These are phyloP conservation scores for Radopholus similis DNA, from an alignment of 1,140 invertebrate species.

Conservation along the genomic window DNA sequence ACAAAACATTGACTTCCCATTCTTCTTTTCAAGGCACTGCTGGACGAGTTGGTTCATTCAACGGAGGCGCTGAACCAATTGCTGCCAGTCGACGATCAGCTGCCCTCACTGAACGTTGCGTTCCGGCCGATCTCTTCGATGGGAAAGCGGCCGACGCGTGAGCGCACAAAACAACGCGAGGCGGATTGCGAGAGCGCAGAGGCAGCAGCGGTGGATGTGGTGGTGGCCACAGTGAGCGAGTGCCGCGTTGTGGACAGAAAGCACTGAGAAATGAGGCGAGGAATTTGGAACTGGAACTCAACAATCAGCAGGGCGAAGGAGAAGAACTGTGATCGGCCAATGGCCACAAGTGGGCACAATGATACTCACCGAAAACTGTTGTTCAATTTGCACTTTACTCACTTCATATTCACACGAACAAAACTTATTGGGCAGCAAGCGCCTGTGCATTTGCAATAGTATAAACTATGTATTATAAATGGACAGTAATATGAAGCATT, in stretches of 20 bases:
- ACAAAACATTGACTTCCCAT: too few relatives aligned
- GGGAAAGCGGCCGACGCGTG: background rate
- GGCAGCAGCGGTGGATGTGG: background rate
- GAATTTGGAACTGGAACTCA: too few relatives aligned
- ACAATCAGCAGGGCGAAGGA: too few relatives aligned
- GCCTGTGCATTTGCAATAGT: too few relatives aligned
- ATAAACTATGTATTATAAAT: too few relatives aligned
- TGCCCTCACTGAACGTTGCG: conserved; percentile 7
- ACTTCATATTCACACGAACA: background rate
- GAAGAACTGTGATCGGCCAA: too few relatives aligned
- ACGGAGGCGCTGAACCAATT: conserved; percentile 23
- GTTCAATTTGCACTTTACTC: background rate
- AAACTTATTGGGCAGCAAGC: too few relatives aligned
- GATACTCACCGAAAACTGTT: background rate
- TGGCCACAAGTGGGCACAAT: too few relatives aligned
- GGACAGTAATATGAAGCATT: too few relatives aligned
- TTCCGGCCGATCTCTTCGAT: conserved; percentile 4
- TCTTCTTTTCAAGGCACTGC: background rate
- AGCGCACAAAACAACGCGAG: background rate
- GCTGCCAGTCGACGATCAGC: conserved; percentile 18
- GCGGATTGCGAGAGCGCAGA: background rate
- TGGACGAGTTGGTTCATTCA: conserved; percentile 11
- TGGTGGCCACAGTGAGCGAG: background rate
- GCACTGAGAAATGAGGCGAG: too few relatives aligned
- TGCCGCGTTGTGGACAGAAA: conserved; percentile 12